A percentile compares a stretch with the other conserved stretches of the same genome.
Conservation (phyloP, 2,797 vertebrate species). For the Fundulus diaphanus region DNA sequence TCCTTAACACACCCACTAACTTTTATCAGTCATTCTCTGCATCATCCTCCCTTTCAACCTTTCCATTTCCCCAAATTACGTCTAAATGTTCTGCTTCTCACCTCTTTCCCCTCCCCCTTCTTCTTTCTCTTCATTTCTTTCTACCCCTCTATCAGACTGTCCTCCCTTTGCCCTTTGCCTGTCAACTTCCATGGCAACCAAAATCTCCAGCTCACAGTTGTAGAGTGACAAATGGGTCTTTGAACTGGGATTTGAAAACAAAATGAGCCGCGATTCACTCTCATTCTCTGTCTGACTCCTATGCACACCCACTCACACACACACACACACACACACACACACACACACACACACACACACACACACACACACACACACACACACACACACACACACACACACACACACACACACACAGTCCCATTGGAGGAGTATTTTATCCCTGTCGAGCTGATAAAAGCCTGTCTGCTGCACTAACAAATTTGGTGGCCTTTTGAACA, state of each 20-base stretch:
- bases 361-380: constrained; percentile 20
- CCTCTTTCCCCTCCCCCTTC: background rate
- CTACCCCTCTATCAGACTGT: constrained; percentile 19
- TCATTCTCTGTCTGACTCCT: constrained; percentile 18
- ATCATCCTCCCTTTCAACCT: background rate
- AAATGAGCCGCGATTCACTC: constrained; percentile 29
- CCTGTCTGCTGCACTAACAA: constrained; percentile 53
- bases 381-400: background rate
- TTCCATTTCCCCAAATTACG: background rate
- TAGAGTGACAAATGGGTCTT: constrained; percentile 32
- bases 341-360: constrained; percentile 23
- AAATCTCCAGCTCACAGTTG: constrained; percentile 41
- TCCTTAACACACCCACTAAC: background rate
- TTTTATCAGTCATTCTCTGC: constrained; percentile 6
- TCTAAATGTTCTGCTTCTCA: constrained; percentile 6
- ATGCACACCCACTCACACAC: background rate
- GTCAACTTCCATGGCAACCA: constrained; percentile 41
- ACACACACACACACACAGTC: constrained; percentile 16
- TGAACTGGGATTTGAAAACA: constrained; percentile 48
- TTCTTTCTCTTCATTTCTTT: background rate
- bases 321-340: constrained; percentile 10
- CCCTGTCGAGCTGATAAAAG: constrained; percentile 53
- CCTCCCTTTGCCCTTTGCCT: constrained; percentile 36
- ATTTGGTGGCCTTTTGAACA: constrained; percentile 61
- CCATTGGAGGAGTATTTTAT: constrained; percentile 29